Evolutionary conservation across 2,113 vertebrate genomes (phyloP), one percentile per base, ranked within the genome.

Genomic region (Paradisaea rubra): DNA sequence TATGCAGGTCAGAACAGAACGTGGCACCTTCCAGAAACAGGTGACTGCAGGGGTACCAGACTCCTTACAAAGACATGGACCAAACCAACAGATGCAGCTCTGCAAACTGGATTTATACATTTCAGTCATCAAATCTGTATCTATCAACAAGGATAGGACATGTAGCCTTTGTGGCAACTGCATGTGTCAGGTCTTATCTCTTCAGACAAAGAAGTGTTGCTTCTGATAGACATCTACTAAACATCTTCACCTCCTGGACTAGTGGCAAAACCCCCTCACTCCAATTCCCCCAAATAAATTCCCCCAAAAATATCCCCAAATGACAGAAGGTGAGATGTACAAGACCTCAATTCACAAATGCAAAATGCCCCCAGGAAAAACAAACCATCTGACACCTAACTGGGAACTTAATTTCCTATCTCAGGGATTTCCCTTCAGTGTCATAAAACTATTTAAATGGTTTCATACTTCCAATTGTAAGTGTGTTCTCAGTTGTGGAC

Each of bases 121-220:
- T 57, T 37, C 35, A 70, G 50, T 20, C 73, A 42, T 25, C 66
- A 53, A 81, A 65, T 12, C 64, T 56, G 35, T 6, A 25, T 20
- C 22, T 37, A 56, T 13, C 42, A 68, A 18, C 9, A 53, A 42
- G n/a, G 39, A 69, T 1, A 60, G 25, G 8, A 61, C 42, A 37
- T 0, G 0, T 0, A 82, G 81, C 23, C 50, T 65, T 30, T 53
- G 30, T 42, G 59, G 73, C 61, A 80, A 61, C n/a, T 11, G 37
- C 18, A 15, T 2, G 15, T 4, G 8, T 54, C 50, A 50, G 44
- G 39, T 42, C 54, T 72, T 16, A 53, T 63, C 37, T 76, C 44
- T 30, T 52, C 41, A 44, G 30, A 41, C 13, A 78, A 68, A 69
- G 18, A 45, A 59, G 14, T 25, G 20, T 1, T 72, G 18, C 19